Conservation (phyloP, 92 coral and sea anemone genomes). For the Phymanthus crucifer region DNA sequence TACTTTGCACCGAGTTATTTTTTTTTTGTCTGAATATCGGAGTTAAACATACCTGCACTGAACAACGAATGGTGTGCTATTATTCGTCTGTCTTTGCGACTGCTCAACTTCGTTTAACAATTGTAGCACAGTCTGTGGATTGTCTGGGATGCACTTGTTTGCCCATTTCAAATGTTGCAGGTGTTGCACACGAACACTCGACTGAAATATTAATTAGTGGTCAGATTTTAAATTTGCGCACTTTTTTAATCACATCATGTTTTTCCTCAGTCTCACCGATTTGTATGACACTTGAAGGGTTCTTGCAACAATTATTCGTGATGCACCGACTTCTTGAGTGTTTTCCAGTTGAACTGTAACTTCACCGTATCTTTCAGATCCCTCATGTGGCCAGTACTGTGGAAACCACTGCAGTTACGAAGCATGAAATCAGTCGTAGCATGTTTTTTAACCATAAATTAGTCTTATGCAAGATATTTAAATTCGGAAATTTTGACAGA, state of each 20-base stretch:
- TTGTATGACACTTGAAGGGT: constrained; percentile 1
- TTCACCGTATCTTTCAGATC: constrained; percentile 18
- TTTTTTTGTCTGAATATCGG: neutral
- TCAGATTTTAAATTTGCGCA: neutral
- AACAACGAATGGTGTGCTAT: constrained; percentile 55
- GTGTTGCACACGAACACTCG: constrained; percentile 43
- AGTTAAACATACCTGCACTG: constrained; percentile 63
- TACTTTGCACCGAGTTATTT: neutral
- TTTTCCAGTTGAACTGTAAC: constrained; percentile 28
- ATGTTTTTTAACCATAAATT: neutral
- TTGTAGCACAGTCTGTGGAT: constrained; percentile 49
- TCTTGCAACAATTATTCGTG: neutral
- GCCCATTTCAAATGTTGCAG: constrained; percentile 58
- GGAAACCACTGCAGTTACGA: constrained; percentile 22
- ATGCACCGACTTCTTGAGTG: neutral
- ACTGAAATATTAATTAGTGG: neutral
- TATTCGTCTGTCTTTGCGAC: constrained; percentile 50
- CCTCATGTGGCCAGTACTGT: constrained; percentile 55
- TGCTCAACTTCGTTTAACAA: constrained; percentile 48
- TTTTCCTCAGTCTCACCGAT: constrained; percentile 14
- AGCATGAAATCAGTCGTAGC: neutral
- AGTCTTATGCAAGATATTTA: neutral
- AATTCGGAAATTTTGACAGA: neutral
- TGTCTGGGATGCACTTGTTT: constrained; percentile 51
- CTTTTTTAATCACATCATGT: neutral